Evolutionary conservation across 1,140 invertebrate genomes (phyloP).

Genomic region (Lethrus apterus): DNA sequence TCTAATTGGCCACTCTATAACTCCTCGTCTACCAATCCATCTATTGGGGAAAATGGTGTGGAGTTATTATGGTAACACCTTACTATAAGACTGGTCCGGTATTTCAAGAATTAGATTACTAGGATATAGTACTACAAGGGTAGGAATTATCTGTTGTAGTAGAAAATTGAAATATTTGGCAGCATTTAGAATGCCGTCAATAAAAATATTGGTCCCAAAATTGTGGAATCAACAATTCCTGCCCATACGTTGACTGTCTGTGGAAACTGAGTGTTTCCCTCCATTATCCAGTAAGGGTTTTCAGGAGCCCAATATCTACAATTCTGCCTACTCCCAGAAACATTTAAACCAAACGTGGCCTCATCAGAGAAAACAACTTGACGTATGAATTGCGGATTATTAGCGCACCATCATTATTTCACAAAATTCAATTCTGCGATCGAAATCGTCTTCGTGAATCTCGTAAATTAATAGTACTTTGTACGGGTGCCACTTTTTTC

Average conservation of each 20-base stretch:
- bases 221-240: background rate
- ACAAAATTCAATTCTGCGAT: no score
- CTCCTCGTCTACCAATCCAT: background rate
- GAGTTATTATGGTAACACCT: background rate
- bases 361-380: no score
- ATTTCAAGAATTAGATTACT: background rate
- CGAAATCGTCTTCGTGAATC: no score
- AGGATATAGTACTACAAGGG: background rate
- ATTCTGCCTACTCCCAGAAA: background rate
- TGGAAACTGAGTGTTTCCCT: slow-evolving; percentile 1
- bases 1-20: background rate
- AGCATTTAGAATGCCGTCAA: background rate
- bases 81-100: no score
- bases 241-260: background rate
- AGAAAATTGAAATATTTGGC: background rate
- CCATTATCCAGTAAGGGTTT: slow-evolving; percentile 5
- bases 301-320: no score
- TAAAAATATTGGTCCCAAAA: background rate
- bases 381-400: no score
- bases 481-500: no score
- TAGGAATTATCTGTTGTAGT: no score
- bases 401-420: no score
- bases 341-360: slow-evolving; percentile 6
- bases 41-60: background rate
- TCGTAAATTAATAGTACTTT: no score